Conservation (phyloP, 1,140 invertebrate genomes). For the Prorops nasuta region DNA sequence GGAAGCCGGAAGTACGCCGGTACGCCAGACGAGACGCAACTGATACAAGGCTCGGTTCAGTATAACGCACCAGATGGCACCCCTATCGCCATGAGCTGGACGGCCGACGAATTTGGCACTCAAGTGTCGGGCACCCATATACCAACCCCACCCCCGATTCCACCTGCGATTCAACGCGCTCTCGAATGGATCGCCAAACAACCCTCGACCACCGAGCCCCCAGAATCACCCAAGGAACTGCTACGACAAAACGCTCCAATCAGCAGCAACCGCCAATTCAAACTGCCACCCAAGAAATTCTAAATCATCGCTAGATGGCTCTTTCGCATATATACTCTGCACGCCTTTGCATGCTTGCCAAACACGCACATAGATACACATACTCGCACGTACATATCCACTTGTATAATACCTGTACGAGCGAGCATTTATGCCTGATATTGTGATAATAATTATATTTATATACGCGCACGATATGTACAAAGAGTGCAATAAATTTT, state of each 20-base stretch:
- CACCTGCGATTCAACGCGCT: conserved; percentile 73
- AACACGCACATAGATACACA: not conserved
- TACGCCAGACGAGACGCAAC: conserved; percentile 49
- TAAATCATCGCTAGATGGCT: too few species aligned
- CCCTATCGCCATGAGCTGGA: conserved; percentile 53
- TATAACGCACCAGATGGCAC: conserved; percentile 61
- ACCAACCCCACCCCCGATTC: conserved; percentile 73
- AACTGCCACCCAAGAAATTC: not conserved
- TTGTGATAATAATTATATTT: too few species aligned
- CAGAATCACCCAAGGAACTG: not conserved
- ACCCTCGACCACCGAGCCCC: conserved; percentile 45
- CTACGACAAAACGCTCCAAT: not conserved
- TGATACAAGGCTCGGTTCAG: conserved; percentile 59
- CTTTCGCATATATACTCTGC: too few species aligned
- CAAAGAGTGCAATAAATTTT: too few species aligned
- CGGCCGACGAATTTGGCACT: conserved; percentile 57
- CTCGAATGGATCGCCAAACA: conserved; percentile 64
- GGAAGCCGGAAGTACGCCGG: conserved; percentile 54
- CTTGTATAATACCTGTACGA: too few species aligned
- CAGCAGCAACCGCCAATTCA: conserved; percentile 8
- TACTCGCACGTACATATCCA: too few species aligned
- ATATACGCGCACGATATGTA: too few species aligned
- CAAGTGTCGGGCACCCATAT: conserved; percentile 65
- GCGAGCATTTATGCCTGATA: too few species aligned
- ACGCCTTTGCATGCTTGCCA: not conserved